phyloP scores from a whole-genome alignment of 2,113 vertebrate genomes.

The Nestor notabilis region DNA sequence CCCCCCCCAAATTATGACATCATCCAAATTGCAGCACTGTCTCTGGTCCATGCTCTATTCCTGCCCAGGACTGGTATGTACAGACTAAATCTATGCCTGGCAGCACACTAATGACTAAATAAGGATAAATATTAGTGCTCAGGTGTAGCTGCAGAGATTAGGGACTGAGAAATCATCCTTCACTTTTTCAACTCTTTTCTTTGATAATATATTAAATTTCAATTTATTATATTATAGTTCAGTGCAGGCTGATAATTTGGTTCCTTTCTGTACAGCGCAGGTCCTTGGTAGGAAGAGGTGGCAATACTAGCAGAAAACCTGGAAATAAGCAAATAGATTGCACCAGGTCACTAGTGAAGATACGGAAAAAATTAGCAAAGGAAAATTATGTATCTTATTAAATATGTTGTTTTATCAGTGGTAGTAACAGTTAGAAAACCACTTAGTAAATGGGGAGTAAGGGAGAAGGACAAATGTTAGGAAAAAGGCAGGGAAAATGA shows the following conservation, averaged over 20 bases:
- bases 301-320: background rate
- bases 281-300: background rate
- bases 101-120: background rate
- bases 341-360: background rate
- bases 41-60: background rate
- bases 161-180: background rate
- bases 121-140: background rate
- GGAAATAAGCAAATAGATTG: background rate
- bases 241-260: background rate
- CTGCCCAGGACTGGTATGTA: background rate
- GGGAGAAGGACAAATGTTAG: background rate
- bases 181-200: background rate
- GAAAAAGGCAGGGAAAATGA: background rate
- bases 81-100: background rate
- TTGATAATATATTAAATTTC: background rate
- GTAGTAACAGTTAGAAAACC: background rate
- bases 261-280: background rate
- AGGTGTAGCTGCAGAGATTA: background rate
- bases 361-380: background rate
- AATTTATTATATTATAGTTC: background rate
- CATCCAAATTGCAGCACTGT: background rate
- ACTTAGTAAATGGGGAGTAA: background rate
- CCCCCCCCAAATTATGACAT: background rate
- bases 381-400: background rate
- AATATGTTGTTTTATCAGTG: background rate